Base-by-base conservation (phyloP, 2,113 vertebrate species). In the Gymnobelideus leadbeateri region DNA sequence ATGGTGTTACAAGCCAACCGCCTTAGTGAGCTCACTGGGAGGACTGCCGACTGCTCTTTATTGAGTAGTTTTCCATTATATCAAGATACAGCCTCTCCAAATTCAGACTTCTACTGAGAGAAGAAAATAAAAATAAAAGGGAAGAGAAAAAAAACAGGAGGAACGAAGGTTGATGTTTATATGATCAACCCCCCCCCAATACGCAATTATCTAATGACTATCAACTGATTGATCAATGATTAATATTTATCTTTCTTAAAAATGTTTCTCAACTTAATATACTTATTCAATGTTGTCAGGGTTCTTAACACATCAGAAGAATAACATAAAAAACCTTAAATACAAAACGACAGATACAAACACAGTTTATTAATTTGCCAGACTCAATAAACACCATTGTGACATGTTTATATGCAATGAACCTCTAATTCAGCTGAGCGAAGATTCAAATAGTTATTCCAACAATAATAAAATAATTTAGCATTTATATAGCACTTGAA, bases 131-230 rank as follows among this genome's bases (percentile, higher is more conserved):
- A 92, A 77, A n/a, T 8, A 31, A 6, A 8, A 94, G 51, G 12
- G 14, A 91, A 94, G 46, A 95, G 92, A 91, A 91, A 23, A 91
- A 91, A 94, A n/a, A 49, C 51, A 94, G 68, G 53, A 91, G 54
- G 28, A 93, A 91, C 91, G 92, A 77, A 96, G 93, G 91, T n/a
- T 11, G 7, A 92, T 31, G 31, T 89, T 90, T 95, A 91, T 3
- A 51, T 37, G 37, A 84, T 43, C n/a, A 84, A 43, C 19, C n/a
- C 31, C 46, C 92, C 92, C 26, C 52, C 68, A 92, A 49, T 89
- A 53, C 31, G 77, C 52, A 5, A 51, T 90, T 51, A 53, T 46
- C 47, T 90, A 26, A 89, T 46, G n/a, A 55, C 19, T 92, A 54
- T 95, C 43, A 52, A 10, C 19, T 84, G 19, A 43, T 51, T 91